phyloP scores from a whole-genome alignment of 2,888 invertebrate genomes.

The Chloromyia formosa region DNA sequence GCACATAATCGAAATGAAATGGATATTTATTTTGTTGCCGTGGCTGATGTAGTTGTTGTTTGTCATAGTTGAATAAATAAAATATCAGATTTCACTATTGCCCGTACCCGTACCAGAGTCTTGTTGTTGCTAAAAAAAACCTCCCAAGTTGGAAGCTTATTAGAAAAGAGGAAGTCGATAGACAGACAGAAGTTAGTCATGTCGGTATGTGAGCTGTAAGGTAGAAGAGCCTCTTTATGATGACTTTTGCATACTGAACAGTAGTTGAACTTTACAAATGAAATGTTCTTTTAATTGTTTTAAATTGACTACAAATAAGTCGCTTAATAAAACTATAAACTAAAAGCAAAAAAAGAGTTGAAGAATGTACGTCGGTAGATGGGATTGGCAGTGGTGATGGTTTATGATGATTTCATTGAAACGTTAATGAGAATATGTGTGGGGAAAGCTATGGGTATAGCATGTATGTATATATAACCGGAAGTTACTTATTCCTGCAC shows the following conservation, averaged over 20 bases:
- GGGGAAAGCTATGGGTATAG: too few relatives aligned
- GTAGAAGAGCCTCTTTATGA: neutral
- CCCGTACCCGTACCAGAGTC: neutral
- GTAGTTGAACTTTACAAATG: neutral
- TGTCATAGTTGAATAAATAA: neutral
- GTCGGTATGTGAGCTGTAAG: neutral
- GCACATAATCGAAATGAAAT: neutral
- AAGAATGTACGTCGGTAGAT: too few relatives aligned
- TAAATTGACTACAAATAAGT: slow-evolving; percentile 7
- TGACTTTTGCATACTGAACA: neutral
- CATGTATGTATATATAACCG: too few relatives aligned
- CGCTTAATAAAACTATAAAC: neutral
- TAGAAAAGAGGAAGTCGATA: neutral
- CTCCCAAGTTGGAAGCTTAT: neutral
- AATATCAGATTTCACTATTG: slow-evolving; percentile 11
- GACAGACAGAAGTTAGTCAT: neutral
- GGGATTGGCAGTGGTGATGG: too few relatives aligned
- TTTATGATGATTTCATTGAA: too few relatives aligned
- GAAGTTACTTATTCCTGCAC: too few relatives aligned
- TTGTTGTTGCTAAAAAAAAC: neutral
- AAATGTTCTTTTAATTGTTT: slow-evolving; percentile 8
- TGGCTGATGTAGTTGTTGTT: neutral
- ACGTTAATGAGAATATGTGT: too few relatives aligned
- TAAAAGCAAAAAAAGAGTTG: too few relatives aligned
- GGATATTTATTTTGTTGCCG: neutral